Evolutionary conservation across 1,140 invertebrate genomes (phyloP).

Genomic region (Schmidtea mediterranea): DNA sequence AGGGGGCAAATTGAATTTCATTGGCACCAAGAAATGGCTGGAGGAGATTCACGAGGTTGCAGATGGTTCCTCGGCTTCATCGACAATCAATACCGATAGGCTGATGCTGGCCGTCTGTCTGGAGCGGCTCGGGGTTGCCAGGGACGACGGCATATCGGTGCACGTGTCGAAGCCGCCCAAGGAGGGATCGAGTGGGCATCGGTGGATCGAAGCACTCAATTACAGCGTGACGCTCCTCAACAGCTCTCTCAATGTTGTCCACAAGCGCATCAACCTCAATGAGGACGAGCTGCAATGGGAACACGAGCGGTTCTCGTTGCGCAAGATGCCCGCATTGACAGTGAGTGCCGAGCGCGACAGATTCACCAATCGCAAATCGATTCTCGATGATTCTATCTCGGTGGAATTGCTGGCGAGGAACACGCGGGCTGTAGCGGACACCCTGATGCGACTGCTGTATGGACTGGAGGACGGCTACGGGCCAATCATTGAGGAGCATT

Average conservation of each 20-base stretch:
- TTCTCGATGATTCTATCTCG: too few relatives aligned
- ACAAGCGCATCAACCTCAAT: constrained; percentile 90
- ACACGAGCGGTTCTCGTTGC: constrained; percentile 76
- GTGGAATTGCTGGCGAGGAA: too few relatives aligned
- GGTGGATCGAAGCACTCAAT: background rate
- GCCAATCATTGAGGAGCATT: too few relatives aligned
- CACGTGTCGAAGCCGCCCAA: constrained; percentile 87
- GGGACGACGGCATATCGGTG: constrained; percentile 39
- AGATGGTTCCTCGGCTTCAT: background rate
- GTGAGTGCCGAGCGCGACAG: constrained; percentile 32
- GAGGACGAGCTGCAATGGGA: constrained; percentile 77
- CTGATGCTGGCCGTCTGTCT: background rate
- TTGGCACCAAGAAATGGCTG: constrained; percentile 78
- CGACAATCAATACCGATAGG: too few relatives aligned
- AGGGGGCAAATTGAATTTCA: constrained; percentile 74
- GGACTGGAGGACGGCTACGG: too few relatives aligned
- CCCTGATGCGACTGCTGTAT: too few relatives aligned
- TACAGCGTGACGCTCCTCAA: background rate
- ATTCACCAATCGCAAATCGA: too few relatives aligned
- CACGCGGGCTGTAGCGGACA: too few relatives aligned
- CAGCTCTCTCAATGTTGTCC: constrained; percentile 40
- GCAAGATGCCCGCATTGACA: constrained; percentile 61
- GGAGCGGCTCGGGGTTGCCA: constrained; percentile 15
- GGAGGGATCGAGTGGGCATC: constrained; percentile 36
- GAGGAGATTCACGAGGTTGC: constrained; percentile 60